A percentile compares a stretch with the other conserved stretches of the same genome.
Evolutionary conservation across 1,140 invertebrate genomes (phyloP).

Genomic region (Leptestheria dahalacensis): DNA sequence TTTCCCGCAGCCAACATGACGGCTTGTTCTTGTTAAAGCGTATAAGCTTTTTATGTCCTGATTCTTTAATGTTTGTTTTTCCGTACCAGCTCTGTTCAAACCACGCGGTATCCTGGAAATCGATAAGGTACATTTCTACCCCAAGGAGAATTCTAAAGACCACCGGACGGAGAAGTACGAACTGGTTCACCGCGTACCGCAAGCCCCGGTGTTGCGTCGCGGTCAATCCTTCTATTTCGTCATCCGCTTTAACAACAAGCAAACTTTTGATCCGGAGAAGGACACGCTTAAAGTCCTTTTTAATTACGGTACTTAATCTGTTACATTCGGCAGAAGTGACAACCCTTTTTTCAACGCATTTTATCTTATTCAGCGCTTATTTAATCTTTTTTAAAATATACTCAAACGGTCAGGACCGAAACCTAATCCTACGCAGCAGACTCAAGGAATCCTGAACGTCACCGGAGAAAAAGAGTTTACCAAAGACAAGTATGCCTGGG

Average conservation of each 20-base stretch:
- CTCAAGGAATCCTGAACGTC: slow-evolving; percentile 23
- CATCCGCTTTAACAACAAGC: slow-evolving; percentile 33
- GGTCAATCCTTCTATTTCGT: slow-evolving; percentile 45
- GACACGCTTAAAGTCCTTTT: slow-evolving; percentile 43
- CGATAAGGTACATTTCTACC: slow-evolving; percentile 25
- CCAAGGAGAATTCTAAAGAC: slow-evolving; percentile 25
- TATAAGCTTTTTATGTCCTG: no score
- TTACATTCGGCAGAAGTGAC: slow-evolving; percentile 18
- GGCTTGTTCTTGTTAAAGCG: no score
- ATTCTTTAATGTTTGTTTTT: background rate
- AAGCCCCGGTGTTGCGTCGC: slow-evolving; percentile 39
- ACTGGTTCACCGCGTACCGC: slow-evolving; percentile 24
- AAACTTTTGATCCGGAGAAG: slow-evolving; percentile 33
- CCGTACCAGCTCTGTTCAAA: background rate
- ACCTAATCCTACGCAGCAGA: slow-evolving; percentile 23
- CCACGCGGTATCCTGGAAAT: slow-evolving; percentile 20
- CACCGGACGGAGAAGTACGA: slow-evolving; percentile 31
- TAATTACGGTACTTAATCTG: slow-evolving; percentile 34
- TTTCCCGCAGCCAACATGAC: background rate
- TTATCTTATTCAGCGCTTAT: no score
- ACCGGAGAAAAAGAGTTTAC: slow-evolving; percentile 20
- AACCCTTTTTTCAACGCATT: no score
- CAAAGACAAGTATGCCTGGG: slow-evolving; percentile 22
- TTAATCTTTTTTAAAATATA: no score
- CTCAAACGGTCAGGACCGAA: slow-evolving; percentile 24